These are phyloP conservation scores for Poeciliopsis retropinna DNA, from an alignment of 2,113 vertebrate species.

Conservation along the genomic window DNA sequence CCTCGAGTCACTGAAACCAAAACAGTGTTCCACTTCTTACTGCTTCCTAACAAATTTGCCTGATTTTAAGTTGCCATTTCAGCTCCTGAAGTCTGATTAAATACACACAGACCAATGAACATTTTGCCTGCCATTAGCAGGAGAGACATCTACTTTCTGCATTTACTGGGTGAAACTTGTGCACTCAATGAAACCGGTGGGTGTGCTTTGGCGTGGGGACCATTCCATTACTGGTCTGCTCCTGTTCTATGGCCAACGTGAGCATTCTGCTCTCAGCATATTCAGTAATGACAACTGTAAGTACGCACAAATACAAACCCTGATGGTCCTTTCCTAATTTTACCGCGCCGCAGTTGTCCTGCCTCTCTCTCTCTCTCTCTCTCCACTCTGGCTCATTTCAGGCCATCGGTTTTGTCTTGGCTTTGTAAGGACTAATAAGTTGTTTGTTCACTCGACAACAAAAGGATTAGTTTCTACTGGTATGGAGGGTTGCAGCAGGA, in stretches of 20 bases:
- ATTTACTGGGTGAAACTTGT: conserved; percentile 14
- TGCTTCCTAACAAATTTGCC: conserved; percentile 11
- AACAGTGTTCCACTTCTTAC: conserved; percentile 3
- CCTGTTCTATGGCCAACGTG: conserved; percentile 60
- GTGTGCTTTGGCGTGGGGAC: conserved; percentile 51
- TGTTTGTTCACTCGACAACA: conserved; percentile 65
- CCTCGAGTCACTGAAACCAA: not conserved
- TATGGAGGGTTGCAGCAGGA: conserved; percentile 14
- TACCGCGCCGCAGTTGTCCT: not conserved
- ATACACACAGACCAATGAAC: conserved; percentile 3
- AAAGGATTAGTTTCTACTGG: conserved; percentile 49
- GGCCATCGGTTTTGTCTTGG: conserved; percentile 16
- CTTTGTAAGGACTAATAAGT: conserved; percentile 50
- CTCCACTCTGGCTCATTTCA: conserved; percentile 21
- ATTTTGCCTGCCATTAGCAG: conserved; percentile 38
- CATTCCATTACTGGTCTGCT: conserved; percentile 68
- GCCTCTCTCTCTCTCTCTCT: conserved; percentile 2
- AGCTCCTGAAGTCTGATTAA: conserved; percentile 30
- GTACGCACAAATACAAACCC: conserved; percentile 66
- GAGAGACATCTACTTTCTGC: conserved; percentile 14
- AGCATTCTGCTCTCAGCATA: conserved; percentile 68
- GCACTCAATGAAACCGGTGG: conserved; percentile 55
- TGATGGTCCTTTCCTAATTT: conserved; percentile 43
- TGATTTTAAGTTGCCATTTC: conserved; percentile 35
- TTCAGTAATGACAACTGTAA: conserved; percentile 74